These are phyloP conservation scores for Oenanthe melanoleuca DNA, from an alignment of 2,113 vertebrate genomes.

Conservation along the genomic window DNA sequence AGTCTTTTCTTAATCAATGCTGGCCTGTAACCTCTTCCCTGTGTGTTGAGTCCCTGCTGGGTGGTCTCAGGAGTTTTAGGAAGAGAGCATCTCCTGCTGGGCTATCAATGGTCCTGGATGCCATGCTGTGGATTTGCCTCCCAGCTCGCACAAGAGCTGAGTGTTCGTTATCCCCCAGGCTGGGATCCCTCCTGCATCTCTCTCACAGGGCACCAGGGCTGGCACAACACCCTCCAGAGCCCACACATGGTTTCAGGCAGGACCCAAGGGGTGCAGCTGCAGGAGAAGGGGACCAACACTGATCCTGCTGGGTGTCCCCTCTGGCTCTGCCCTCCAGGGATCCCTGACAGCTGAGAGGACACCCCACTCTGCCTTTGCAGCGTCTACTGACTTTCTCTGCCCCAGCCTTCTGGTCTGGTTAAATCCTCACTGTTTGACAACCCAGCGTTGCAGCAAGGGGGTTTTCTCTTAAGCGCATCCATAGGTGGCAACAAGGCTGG, in stretches of 20 bases:
- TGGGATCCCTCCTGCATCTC: rapidly evolving
- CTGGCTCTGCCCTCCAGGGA: rapidly evolving
- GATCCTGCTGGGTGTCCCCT: rapidly evolving
- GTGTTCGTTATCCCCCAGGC: too few relatives aligned
- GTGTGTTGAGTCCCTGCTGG: rapidly evolving
- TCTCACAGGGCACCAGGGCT: rapidly evolving
- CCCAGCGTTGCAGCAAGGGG: rapidly evolving
- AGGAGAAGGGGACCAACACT: rapidly evolving
- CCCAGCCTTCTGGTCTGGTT: rapidly evolving
- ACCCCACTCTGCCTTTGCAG: rapidly evolving
- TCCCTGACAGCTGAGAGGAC: background rate
- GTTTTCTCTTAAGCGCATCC: background rate
- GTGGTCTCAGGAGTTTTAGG: rapidly evolving
- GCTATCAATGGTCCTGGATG: background rate
- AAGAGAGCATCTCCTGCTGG: background rate
- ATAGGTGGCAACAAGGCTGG: too few relatives aligned
- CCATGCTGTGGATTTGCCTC: too few relatives aligned
- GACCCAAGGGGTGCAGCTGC: rapidly evolving
- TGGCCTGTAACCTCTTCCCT: background rate
- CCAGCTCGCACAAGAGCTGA: rapidly evolving
- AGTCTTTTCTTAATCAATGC: background rate
- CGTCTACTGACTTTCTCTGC: background rate
- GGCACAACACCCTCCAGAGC: background rate
- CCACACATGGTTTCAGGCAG: rapidly evolving
- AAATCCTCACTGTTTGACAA: rapidly evolving